Conservation (phyloP, 2,797 vertebrate genomes). For the Lophius americanus region DNA sequence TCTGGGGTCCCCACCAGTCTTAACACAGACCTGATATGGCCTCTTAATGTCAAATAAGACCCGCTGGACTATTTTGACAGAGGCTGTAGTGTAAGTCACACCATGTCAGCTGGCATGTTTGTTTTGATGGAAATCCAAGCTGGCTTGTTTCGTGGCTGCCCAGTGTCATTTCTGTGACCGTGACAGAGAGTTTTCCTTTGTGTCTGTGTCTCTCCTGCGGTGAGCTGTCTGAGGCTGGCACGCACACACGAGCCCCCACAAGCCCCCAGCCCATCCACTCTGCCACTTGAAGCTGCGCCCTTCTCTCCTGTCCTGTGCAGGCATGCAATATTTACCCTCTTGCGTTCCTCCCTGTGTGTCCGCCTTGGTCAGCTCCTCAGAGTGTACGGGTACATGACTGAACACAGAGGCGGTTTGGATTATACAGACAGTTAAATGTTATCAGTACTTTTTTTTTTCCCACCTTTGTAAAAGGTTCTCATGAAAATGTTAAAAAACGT, state of each 20-base stretch:
- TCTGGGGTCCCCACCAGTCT: slow-evolving; percentile 38
- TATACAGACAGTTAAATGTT: slow-evolving; percentile 9
- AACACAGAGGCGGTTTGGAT: slow-evolving; percentile 12
- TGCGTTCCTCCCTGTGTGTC: slow-evolving; percentile 29
- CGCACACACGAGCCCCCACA: slow-evolving; percentile 67
- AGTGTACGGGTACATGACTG: slow-evolving; percentile 17
- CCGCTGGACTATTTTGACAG: slow-evolving; percentile 50
- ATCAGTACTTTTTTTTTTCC: not conserved
- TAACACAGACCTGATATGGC: slow-evolving; percentile 45
- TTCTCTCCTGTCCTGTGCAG: slow-evolving; percentile 60
- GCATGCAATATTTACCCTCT: slow-evolving; percentile 74
- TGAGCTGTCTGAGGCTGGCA: slow-evolving; percentile 75
- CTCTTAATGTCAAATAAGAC: slow-evolving; percentile 43
- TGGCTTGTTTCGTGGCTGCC: slow-evolving; percentile 53
- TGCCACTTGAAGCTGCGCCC: slow-evolving; percentile 48
- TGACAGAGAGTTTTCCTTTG: slow-evolving; percentile 56
- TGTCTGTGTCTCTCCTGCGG: slow-evolving; percentile 62
- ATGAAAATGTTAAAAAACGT: no score
- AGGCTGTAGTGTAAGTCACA: slow-evolving; percentile 42
- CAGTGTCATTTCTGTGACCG: slow-evolving; percentile 60
- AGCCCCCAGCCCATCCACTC: slow-evolving; percentile 52
- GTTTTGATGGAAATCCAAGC: slow-evolving; percentile 63
- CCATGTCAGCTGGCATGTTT: slow-evolving; percentile 45
- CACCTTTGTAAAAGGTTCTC: no score
- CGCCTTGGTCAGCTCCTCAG: slow-evolving; percentile 37